Evolutionary conservation across 2,888 invertebrate genomes (phyloP).

Genomic region (Chirona hameri): DNA sequence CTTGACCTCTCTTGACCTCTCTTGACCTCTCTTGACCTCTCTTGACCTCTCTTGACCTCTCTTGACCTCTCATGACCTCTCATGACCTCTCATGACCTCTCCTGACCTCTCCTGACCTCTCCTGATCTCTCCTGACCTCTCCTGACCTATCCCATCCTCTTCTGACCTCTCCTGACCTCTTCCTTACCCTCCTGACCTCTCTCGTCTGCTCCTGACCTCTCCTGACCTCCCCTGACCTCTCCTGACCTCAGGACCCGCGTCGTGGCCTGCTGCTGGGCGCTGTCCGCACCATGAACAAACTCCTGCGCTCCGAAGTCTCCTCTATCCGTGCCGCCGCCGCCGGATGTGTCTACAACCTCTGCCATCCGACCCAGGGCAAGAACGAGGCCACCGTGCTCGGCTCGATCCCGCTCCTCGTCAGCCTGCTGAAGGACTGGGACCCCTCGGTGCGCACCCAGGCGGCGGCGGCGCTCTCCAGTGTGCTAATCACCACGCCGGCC

Average conservation of each 20-base stretch:
- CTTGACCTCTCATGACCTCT: background rate
- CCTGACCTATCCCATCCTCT: too few relatives aligned
- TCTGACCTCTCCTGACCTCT: background rate
- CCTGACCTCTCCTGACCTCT: background rate
- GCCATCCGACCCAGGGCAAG: conserved; percentile 3
- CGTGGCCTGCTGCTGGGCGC: background rate
- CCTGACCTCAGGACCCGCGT: background rate
- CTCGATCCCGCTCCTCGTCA: background rate
- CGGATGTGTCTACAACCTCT: background rate
- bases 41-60: too few relatives aligned
- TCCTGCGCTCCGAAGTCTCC: background rate
- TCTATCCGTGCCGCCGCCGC: background rate
- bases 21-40: too few relatives aligned
- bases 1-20: too few relatives aligned
- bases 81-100: background rate
- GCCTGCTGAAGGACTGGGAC: conserved; percentile 1
- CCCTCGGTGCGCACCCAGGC: background rate
- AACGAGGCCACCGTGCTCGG: background rate
- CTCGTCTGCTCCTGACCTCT: background rate
- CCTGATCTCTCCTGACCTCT: too few relatives aligned
- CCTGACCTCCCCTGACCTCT: background rate
- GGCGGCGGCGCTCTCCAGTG: background rate
- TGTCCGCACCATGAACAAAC: background rate
- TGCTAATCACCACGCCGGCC: background rate
- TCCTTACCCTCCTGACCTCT: background rate